A percentile compares a stretch with the other conserved stretches of the same genome.
phyloP scores from a whole-genome alignment of 2,113 vertebrate genomes.

The Engystomops pustulosus region DNA sequence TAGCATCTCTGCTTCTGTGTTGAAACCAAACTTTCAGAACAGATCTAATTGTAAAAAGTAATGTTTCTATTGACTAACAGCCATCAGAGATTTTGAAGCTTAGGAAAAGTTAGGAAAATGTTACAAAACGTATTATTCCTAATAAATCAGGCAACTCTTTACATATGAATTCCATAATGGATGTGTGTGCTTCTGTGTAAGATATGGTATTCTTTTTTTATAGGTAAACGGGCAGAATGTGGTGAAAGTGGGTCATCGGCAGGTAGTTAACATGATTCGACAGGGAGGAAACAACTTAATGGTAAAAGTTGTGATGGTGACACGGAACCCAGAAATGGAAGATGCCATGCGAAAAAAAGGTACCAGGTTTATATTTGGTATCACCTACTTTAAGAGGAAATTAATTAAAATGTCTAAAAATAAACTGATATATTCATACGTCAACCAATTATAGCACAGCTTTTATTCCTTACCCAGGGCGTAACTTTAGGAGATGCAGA shows the following conservation, averaged over 20 bases:
- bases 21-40: not conserved
- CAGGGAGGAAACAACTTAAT: conserved; percentile 92
- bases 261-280: conserved; percentile 95
- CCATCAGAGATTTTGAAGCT: not conserved
- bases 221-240: conserved; percentile 94
- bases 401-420: no score
- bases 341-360: conserved; percentile 89
- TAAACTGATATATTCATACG: no score
- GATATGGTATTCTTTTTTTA: not conserved
- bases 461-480: no score
- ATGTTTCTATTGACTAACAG: not conserved
- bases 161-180: not conserved
- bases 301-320: conserved; percentile 96
- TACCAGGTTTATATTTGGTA: conserved; percentile 60
- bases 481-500: no score
- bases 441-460: no score
- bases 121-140: not conserved
- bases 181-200: not conserved
- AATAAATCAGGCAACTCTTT: not conserved
- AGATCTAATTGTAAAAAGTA: not conserved
- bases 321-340: conserved; percentile 90
- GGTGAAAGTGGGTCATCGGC: conserved; percentile 91
- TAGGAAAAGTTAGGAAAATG: no score
- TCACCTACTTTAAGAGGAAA: not conserved
- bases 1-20: not conserved